These are phyloP conservation scores for Hoplostethus atlanticus DNA, from an alignment of 2,797 vertebrate genomes.

Conservation along the genomic window DNA sequence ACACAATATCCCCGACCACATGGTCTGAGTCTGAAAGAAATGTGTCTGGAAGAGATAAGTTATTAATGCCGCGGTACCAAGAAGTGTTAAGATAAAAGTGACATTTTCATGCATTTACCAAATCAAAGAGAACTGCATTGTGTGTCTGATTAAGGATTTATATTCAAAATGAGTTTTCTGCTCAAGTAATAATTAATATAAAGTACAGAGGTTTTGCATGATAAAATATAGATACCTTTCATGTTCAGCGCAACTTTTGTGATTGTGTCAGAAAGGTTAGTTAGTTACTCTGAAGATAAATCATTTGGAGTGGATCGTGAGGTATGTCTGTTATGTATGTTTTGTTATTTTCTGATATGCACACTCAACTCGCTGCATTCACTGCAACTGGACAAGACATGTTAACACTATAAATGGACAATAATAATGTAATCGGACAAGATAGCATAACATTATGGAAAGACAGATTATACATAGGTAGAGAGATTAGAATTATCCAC, in stretches of 20 bases:
- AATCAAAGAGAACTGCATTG: slow-evolving; percentile 35
- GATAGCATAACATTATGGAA: not conserved
- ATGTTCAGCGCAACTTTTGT: slow-evolving; percentile 44
- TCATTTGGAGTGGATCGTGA: slow-evolving; percentile 25
- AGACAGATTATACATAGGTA: not conserved
- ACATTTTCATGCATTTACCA: slow-evolving; percentile 39
- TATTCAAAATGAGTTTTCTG: slow-evolving; percentile 39
- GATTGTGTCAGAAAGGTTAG: slow-evolving; percentile 20
- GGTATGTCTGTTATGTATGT: slow-evolving; percentile 24
- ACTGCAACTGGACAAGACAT: no score
- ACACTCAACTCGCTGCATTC: not conserved
- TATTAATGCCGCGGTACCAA: slow-evolving; percentile 38
- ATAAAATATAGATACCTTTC: slow-evolving; percentile 70
- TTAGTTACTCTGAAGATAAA: slow-evolving; percentile 18
- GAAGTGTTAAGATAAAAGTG: slow-evolving; percentile 44
- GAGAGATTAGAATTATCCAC: not conserved
- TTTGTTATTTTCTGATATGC: slow-evolving; percentile 22
- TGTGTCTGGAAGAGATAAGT: slow-evolving; percentile 57
- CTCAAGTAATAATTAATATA: slow-evolving; percentile 52
- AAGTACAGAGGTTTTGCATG: slow-evolving; percentile 50
- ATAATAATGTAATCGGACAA: not conserved
- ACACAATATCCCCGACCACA: slow-evolving; percentile 47
- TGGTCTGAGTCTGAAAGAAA: slow-evolving; percentile 43
- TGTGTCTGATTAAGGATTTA: slow-evolving; percentile 37
- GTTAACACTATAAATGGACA: no score